Evolutionary conservation across 2,797 vertebrate species (phyloP), one percentile per base, ranked within the genome.

Genomic region (Chromobotia macracanthus): DNA sequence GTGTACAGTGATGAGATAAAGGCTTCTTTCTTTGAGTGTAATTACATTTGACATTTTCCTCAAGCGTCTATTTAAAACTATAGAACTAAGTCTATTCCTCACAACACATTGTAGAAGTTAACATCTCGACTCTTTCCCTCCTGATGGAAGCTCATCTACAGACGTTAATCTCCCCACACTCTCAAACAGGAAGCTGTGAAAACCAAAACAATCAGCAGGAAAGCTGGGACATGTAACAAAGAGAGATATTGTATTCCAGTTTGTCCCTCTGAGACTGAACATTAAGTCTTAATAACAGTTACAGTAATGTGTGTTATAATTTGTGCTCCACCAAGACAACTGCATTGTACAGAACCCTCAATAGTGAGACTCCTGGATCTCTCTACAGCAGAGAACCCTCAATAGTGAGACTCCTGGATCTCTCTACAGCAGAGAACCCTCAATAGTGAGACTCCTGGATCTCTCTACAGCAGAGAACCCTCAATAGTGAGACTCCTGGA

Each of bases 221-320:
- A 77, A 68, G 23, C 51, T 19, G 51, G 64, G 56, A 76, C 64
- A 46, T 28, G 31, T 18, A 13, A 23, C 19, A 21, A 23, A 76
- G 21, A 58, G 35, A 3, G 64, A 67, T 67, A 58, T 53, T 41
- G 58, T 51, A 7, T 64, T 41, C 7, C 38, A 9, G 38, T 38
- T 31, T 31, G 6, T 7, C 35, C 72, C 38, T 67, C 7, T 76
- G 51, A 76, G 41, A 41, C 21, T 41, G 74, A 58, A 58, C 38
- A 28, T 31, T 38, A 5, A 18, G 61, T 31, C 25, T 1, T 38
- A 41, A 28, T 28, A 28, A 28, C 28, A 28, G 66, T 55, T 41
- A 75, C 21, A 16, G 38, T 21, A 7, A 31, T 21, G 18, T 28
- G 35, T 16, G 53, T 15, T 75, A 38, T 9, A 21, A 3, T 11